Conservation (phyloP, 1,140 invertebrate species). For the Drosophila tristis region DNA sequence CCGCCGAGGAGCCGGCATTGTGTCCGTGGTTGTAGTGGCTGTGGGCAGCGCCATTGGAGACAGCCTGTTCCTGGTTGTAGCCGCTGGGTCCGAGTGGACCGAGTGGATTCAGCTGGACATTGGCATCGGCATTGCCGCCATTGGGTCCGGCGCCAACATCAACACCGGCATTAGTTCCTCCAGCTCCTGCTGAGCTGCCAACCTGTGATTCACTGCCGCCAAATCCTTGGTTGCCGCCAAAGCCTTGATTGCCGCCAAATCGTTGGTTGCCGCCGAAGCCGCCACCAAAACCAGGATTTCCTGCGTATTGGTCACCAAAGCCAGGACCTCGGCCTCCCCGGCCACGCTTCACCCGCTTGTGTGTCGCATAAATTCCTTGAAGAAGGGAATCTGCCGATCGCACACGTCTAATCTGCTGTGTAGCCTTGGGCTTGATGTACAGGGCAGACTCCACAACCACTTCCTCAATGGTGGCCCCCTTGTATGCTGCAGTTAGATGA, state of each 20-base stretch:
- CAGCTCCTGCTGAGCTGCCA: slow-evolving; percentile 45
- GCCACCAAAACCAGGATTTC: slow-evolving; percentile 28
- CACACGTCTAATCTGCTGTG: slow-evolving; percentile 61
- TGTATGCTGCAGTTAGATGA: slow-evolving; percentile 41
- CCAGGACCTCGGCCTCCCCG: slow-evolving; percentile 14
- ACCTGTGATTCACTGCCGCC: slow-evolving; percentile 29
- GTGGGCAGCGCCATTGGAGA: slow-evolving; percentile 66
- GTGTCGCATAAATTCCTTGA: slow-evolving; percentile 41
- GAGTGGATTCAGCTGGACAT: slow-evolving; percentile 52
- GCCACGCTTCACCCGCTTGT: slow-evolving; percentile 71
- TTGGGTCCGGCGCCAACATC: slow-evolving; percentile 59
- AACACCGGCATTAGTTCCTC: slow-evolving; percentile 50
- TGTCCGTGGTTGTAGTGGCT: slow-evolving; percentile 52
- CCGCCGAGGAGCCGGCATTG: slow-evolving; percentile 60
- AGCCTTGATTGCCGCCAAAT: slow-evolving; percentile 18
- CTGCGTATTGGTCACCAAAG: slow-evolving; percentile 23
- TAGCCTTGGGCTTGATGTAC: slow-evolving; percentile 77
- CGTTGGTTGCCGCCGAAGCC: slow-evolving; percentile 7
- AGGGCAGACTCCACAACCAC: slow-evolving; percentile 83
- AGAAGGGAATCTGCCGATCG: slow-evolving; percentile 33
- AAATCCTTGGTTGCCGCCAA: slow-evolving; percentile 17
- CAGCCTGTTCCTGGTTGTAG: slow-evolving; percentile 70
- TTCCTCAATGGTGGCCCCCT: slow-evolving; percentile 79
- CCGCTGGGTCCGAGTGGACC: slow-evolving; percentile 56
- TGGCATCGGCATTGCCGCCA: slow-evolving; percentile 60